Percentiles rank a stretch among this genome's conserved stretches.
Evolutionary conservation across 2,113 vertebrate genomes (phyloP).

Genomic region (Otis tarda): DNA sequence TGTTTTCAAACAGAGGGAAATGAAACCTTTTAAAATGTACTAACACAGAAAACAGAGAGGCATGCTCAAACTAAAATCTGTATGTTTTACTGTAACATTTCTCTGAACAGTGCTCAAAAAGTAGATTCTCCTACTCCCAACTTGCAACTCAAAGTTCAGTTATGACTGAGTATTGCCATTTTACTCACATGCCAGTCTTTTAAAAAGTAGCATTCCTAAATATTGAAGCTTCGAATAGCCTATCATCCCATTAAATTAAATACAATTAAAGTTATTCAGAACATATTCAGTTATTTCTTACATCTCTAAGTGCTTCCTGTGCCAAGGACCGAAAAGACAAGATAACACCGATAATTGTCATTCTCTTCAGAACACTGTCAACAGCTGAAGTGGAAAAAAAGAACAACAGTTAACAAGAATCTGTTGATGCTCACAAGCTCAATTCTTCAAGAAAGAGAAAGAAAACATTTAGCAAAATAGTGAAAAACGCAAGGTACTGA

Average conservation of each 20-base stretch:
- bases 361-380: conserved; percentile 97
- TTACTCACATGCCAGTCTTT: background rate
- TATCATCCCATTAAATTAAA: background rate
- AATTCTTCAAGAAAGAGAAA: background rate
- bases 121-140: background rate
- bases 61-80: background rate
- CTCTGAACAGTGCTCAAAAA: background rate
- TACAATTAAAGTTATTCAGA: background rate
- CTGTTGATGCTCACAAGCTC: background rate
- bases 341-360: conserved; percentile 98
- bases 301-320: conserved; percentile 95
- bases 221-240: background rate
- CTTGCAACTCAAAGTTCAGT: background rate
- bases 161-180: background rate
- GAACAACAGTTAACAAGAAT: background rate
- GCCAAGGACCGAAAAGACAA: conserved; percentile 96
- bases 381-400: conserved; percentile 81
- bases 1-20: background rate
- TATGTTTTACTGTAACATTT: background rate
- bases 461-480: background rate
- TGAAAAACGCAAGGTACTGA: background rate
- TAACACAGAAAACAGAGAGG: background rate
- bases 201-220: background rate
- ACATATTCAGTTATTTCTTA: conserved; percentile 73
- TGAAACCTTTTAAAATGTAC: background rate